Conservation (phyloP, 2,113 vertebrate species). For the Ellobius talpinus region DNA sequence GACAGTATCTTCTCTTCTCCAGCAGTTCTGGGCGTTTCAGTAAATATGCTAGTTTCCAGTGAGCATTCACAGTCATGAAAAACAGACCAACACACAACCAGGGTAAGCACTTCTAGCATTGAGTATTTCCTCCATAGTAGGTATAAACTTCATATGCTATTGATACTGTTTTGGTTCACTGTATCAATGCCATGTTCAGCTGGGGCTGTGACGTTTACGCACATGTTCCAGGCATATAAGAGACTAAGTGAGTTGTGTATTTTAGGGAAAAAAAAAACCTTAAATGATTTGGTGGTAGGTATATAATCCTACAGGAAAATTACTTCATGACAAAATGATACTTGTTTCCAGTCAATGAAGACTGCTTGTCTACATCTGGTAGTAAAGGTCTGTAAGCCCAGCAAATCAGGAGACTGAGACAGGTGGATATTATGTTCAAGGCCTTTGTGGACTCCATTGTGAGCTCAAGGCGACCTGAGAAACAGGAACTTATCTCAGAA, state of each 20-base stretch:
- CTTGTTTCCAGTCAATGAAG: neutral
- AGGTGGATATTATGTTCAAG: neutral
- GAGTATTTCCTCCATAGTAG: neutral
- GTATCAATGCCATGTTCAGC: neutral
- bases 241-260: neutral
- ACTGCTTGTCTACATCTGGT: neutral
- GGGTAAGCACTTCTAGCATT: neutral
- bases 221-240: slow-evolving; percentile 25
- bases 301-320: slow-evolving; percentile 30
- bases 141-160: slow-evolving; percentile 15
- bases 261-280: neutral
- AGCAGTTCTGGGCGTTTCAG: neutral
- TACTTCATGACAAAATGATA: slow-evolving; percentile 36
- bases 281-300: slow-evolving; percentile 23
- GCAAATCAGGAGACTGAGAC: neutral
- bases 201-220: neutral
- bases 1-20: slow-evolving; percentile 12
- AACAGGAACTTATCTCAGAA: neutral
- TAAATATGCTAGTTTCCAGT: slow-evolving; percentile 5
- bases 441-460: neutral
- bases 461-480: neutral
- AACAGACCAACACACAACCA: neutral
- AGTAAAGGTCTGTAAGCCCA: neutral
- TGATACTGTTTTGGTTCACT: slow-evolving; percentile 34
- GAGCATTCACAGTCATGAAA: slow-evolving; percentile 23